These are phyloP conservation scores for Lepeophtheirus nordmannii DNA, from an alignment of 2,888 invertebrate species.

Conservation along the genomic window DNA sequence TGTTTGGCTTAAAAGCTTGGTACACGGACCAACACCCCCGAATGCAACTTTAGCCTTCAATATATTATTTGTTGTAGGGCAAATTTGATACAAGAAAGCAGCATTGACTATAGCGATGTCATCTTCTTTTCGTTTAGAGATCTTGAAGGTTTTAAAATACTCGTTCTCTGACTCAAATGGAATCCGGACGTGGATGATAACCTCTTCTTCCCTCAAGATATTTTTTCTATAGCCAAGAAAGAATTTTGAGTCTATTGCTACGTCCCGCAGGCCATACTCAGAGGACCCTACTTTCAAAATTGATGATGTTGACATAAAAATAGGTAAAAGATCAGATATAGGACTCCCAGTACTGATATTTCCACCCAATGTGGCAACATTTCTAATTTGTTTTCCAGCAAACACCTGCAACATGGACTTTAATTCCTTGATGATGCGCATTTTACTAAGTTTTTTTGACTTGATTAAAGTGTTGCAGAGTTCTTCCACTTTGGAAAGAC, in stretches of 20 bases:
- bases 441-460: constrained; percentile 32
- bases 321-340: constrained; percentile 85
- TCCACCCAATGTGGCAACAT: constrained; percentile 78
- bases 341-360: constrained; percentile 91
- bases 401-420: constrained; percentile 80
- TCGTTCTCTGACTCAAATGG: constrained; percentile 51
- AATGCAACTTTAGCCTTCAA: constrained; percentile 54
- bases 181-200: constrained; percentile 60
- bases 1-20: constrained; percentile 54
- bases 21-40: constrained; percentile 84
- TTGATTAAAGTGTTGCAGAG: constrained; percentile 44
- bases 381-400: constrained; percentile 85
- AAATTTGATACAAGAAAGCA: constrained; percentile 46
- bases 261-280: background rate
- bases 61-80: constrained; percentile 36
- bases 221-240: constrained; percentile 57
- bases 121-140: constrained; percentile 76
- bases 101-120: constrained; percentile 91
- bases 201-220: constrained; percentile 52
- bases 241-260: constrained; percentile 32
- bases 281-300: constrained; percentile 25
- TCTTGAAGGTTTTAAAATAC: constrained; percentile 70
- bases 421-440: constrained; percentile 40
- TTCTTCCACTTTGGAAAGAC: constrained; percentile 56
- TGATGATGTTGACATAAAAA: constrained; percentile 57